These are phyloP conservation scores for Pipistrellus pipistrellus DNA, from an alignment of 2,797 vertebrate species.

Conservation along the genomic window DNA sequence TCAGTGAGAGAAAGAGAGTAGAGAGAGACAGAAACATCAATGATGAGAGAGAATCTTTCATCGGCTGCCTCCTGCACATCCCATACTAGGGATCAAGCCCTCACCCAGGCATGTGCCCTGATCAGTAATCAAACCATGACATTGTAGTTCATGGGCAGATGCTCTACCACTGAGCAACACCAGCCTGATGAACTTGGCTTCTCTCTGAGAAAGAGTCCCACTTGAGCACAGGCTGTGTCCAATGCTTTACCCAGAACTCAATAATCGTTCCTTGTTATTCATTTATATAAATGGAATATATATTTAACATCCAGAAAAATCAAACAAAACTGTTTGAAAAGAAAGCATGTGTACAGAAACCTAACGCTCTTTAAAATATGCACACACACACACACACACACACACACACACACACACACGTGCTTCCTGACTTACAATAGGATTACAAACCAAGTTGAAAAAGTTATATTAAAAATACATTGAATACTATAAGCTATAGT, in stretches of 20 bases:
- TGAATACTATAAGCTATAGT: no score
- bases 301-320: slow-evolving; percentile 4
- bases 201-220: neutral
- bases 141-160: no score
- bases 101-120: no score
- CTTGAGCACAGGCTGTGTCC: neutral
- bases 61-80: no score
- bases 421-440: neutral
- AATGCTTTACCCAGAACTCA: neutral
- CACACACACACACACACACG: neutral
- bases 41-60: no score
- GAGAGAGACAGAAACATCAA: no score
- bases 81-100: no score
- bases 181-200: no score
- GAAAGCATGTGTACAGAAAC: neutral
- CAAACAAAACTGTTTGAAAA: neutral
- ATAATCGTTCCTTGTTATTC: neutral
- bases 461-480: neutral
- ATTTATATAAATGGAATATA: neutral
- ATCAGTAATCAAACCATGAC: no score
- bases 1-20: no score
- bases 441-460: neutral
- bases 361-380: neutral
- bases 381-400: neutral
- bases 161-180: no score